Conservation (phyloP, 2,113 vertebrate genomes). For the Passer montanus region DNA sequence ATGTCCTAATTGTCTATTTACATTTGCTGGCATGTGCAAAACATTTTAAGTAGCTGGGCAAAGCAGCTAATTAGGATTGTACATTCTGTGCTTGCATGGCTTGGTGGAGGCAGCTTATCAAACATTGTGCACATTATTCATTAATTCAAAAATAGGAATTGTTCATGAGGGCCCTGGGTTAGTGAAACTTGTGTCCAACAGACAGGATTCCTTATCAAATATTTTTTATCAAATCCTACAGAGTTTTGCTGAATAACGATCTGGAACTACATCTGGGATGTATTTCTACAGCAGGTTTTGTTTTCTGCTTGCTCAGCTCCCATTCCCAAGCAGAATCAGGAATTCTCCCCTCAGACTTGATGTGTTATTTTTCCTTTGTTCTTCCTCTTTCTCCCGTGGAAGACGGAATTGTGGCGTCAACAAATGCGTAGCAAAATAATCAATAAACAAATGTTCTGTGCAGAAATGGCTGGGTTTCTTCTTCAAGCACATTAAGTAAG, state of each 20-base stretch:
- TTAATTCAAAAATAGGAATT: background rate
- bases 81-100: constrained; percentile 30
- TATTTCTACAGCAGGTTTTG: background rate
- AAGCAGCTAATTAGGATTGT: constrained; percentile 40
- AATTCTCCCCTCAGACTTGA: background rate
- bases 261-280: background rate
- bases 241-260: background rate
- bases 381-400: background rate
- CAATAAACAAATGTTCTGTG: background rate
- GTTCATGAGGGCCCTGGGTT: accelerated
- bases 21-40: constrained; percentile 43
- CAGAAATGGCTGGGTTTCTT: background rate
- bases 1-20: constrained; percentile 43
- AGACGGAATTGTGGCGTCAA: background rate
- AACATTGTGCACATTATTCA: background rate
- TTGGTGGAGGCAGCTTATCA: background rate
- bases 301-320: background rate
- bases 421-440: background rate
- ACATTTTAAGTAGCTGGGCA: constrained; percentile 12
- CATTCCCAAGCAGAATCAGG: background rate
- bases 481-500: background rate
- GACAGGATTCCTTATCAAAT: background rate
- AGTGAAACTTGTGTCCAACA: background rate
- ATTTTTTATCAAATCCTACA: background rate
- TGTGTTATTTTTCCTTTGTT: background rate